A percentile compares a stretch with the other conserved stretches of the same genome.
These are phyloP conservation scores for Diacarnus erythraeanus DNA, from an alignment of 37 sponge, comb jelly and placozoan species.

Conservation along the genomic window DNA sequence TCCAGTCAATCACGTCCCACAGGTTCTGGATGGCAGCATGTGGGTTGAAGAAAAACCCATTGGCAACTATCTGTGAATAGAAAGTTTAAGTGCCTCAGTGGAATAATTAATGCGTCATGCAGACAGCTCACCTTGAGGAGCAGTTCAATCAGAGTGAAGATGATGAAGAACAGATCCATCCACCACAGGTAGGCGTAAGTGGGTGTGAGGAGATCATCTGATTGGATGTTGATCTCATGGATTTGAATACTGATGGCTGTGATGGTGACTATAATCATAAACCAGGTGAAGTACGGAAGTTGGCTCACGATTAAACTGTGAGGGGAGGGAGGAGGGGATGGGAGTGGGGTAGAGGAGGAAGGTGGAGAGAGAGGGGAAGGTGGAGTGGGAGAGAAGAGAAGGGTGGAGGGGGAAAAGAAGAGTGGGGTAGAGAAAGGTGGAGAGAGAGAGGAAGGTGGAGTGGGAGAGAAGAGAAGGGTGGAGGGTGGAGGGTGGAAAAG, in stretches of 20 bases:
- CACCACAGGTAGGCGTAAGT: conserved; percentile 11
- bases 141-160: conserved; percentile 50
- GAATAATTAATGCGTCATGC: not conserved
- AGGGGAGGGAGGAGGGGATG: too few species aligned
- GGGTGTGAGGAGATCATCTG: not conserved
- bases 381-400: too few species aligned
- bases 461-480: too few species aligned
- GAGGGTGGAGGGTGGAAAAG: too few species aligned
- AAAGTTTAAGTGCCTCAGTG: not conserved
- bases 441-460: too few species aligned
- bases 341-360: too few species aligned
- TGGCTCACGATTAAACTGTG: conserved; percentile 40
- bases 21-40: conserved; percentile 61
- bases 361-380: too few species aligned
- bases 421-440: too few species aligned
- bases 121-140: conserved; percentile 42
- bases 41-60: conserved; percentile 72
- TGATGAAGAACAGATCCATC: conserved; percentile 40
- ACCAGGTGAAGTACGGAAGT: conserved; percentile 68
- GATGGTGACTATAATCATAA: conserved; percentile 47
- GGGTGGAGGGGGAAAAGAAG: too few species aligned
- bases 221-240: conserved; percentile 11
- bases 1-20: conserved; percentile 71
- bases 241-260: conserved; percentile 26
- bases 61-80: conserved; percentile 46